Evolutionary conservation across 2,888 invertebrate genomes (phyloP).

Genomic region (Archips xylosteana): DNA sequence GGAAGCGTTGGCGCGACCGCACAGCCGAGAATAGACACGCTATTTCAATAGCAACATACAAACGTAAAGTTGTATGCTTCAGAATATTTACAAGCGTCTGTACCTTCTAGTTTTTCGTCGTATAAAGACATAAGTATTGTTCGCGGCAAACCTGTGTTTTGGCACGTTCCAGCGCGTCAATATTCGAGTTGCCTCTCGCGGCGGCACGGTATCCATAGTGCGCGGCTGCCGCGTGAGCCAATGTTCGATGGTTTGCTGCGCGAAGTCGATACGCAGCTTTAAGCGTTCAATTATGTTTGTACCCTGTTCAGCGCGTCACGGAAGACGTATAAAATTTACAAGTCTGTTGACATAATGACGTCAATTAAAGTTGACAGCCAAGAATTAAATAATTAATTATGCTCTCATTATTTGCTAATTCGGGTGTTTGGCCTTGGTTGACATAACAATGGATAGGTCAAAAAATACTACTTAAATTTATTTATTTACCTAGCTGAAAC

Average conservation of each 20-base stretch:
- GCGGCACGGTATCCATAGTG: too few relatives aligned
- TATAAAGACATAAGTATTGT: not conserved
- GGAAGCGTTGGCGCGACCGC: conserved; percentile 28
- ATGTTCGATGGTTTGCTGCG: too few relatives aligned
- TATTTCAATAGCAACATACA: conserved; percentile 8
- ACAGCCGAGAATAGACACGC: conserved; percentile 16
- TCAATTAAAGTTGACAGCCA: conserved; percentile 14
- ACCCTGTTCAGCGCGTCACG: not conserved
- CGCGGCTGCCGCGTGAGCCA: too few relatives aligned
- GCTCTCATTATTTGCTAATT: conserved; percentile 32
- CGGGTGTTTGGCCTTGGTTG: conserved; percentile 9
- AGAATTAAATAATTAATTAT: conserved; percentile 20
- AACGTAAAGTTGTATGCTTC: not conserved
- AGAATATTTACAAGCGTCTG: not conserved
- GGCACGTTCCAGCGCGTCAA: too few relatives aligned
- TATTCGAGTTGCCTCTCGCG: too few relatives aligned
- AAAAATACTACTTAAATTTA: not conserved
- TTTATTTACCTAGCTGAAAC: too few relatives aligned
- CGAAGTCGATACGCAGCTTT: not conserved
- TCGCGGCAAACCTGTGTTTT: too few relatives aligned
- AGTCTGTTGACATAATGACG: conserved; percentile 14
- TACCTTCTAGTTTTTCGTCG: not conserved
- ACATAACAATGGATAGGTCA: not conserved
- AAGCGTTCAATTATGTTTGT: not conserved
- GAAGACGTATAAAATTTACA: not conserved